These are phyloP conservation scores for Gambelia wislizenii DNA, from an alignment of 2,797 vertebrate species.

Conservation along the genomic window DNA sequence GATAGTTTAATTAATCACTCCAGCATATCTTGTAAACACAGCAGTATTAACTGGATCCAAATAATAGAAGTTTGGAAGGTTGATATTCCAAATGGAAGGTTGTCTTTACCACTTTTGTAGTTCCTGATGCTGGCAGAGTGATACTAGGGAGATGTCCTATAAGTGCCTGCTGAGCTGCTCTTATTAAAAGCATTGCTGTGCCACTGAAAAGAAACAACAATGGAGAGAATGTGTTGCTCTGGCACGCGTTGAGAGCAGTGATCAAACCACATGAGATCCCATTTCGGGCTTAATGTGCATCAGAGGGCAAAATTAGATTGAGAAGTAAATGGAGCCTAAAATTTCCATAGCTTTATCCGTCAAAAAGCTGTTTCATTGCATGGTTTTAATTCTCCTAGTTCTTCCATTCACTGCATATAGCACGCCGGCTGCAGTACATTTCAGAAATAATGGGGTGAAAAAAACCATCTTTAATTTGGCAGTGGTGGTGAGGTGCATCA, in stretches of 20 bases:
- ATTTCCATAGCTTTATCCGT: constrained; percentile 85
- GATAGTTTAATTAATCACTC: neutral
- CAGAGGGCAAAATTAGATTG: constrained; percentile 89
- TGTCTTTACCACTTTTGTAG: constrained; percentile 43
- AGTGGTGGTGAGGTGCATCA: constrained; percentile 50
- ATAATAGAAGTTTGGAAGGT: neutral
- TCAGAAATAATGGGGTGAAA: constrained; percentile 69
- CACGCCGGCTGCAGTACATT: constrained; percentile 69
- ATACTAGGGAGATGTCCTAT: constrained; percentile 59
- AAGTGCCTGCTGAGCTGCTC: constrained; percentile 74
- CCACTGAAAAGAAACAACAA: constrained; percentile 73
- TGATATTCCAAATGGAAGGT: constrained; percentile 24
- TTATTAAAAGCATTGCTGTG: constrained; percentile 73
- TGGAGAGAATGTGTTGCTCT: constrained; percentile 77
- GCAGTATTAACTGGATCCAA: neutral
- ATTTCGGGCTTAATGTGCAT: constrained; percentile 85
- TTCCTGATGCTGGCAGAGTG: constrained; percentile 40
- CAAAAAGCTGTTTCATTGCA: constrained; percentile 82
- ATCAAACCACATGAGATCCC: constrained; percentile 87
- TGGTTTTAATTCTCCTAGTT: constrained; percentile 82
- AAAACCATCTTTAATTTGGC: constrained; percentile 53
- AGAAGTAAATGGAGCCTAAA: constrained; percentile 89
- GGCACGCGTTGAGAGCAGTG: constrained; percentile 77
- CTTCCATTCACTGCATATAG: constrained; percentile 72
- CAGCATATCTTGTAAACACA: neutral